Evolutionary conservation across 2,113 vertebrate species (phyloP), one percentile per base, ranked within the genome.

Genomic region (Sitta europaea): DNA sequence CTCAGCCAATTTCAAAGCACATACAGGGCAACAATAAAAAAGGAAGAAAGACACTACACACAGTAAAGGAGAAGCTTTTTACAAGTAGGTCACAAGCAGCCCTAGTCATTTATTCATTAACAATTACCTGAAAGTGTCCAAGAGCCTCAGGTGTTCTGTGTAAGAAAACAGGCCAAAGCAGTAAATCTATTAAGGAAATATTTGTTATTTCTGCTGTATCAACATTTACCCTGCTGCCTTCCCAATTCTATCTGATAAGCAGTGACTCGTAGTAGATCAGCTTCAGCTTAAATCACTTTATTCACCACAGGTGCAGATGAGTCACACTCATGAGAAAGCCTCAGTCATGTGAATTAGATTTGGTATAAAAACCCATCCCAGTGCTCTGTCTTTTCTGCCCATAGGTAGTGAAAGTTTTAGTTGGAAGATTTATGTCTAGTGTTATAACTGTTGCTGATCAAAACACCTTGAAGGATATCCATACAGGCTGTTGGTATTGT

Each of bases 371-470:
- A 27, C 28, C 24, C 28, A 59, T 18, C 36, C 29, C 40, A 77
- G 48, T 2, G 1, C 1, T 12, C 0, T 7, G 2, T 35, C 0
- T 14, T 0, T 3, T 50, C 5, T 65, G 1, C 1, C 0, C 81
- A 2, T 3, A 5, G 5, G 5, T 19, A 3, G 2, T 4, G 1
- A 20, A 38, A 36, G 4, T 11, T 74, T 61, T 35, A 12, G 9
- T 25, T 0, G 2, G 0, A 6, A 8, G 2, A 3, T 63, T 36
- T 14, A 5, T 20, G 0, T 5, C 0, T 55, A 3, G 2, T 1
- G 0, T 63, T 0, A 1, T 10, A 19, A 6, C 4, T 62, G 1
- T 33, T 79, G 8, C 3, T 47, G 40, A 6, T 1, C 0, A 1
- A 66, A 54, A 4, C 3, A 5, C 5, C n/a, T 68, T 21, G 9